These are phyloP conservation scores for Chaitophorus viminalis DNA, from an alignment of 2,888 invertebrate genomes.

Conservation along the genomic window DNA sequence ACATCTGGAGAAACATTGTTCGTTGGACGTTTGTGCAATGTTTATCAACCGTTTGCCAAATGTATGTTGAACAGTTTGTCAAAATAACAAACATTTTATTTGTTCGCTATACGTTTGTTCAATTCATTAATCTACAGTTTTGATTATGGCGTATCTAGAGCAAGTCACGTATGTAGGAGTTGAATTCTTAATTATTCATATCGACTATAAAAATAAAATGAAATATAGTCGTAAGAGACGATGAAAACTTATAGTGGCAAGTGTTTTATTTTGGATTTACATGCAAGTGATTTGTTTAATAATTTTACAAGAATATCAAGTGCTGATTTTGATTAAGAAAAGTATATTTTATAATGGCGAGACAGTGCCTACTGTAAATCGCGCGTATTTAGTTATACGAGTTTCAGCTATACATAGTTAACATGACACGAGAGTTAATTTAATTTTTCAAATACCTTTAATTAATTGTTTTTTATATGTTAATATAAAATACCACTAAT, in stretches of 20 bases:
- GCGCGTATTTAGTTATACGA: too few species aligned
- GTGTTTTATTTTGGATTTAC: slow-evolving; percentile 32
- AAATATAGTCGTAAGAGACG: background rate
- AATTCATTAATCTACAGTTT: too few species aligned
- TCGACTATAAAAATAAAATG: background rate
- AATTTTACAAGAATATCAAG: slow-evolving; percentile 22
- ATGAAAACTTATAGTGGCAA: slow-evolving; percentile 4
- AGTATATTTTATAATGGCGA: too few species aligned
- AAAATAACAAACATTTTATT: slow-evolving; percentile 13
- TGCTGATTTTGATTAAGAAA: slow-evolving; percentile 29
- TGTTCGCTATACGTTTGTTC: background rate
- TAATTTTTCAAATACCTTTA: too few species aligned
- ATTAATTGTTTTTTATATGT: too few species aligned
- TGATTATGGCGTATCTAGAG: background rate
- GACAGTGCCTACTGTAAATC: too few species aligned
- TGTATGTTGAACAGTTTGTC: background rate
- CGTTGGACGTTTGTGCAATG: background rate
- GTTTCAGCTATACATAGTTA: too few species aligned
- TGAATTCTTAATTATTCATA: slow-evolving; percentile 25
- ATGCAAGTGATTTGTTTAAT: slow-evolving; percentile 17
- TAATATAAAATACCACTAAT: too few species aligned
- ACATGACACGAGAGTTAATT: too few species aligned
- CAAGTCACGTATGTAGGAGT: slow-evolving; percentile 23
- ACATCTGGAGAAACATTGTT: slow-evolving; percentile 12
- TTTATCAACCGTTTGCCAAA: background rate